These are phyloP conservation scores for Acrocephalus scirpaceus DNA, from an alignment of 2,797 vertebrate genomes.

Conservation along the genomic window DNA sequence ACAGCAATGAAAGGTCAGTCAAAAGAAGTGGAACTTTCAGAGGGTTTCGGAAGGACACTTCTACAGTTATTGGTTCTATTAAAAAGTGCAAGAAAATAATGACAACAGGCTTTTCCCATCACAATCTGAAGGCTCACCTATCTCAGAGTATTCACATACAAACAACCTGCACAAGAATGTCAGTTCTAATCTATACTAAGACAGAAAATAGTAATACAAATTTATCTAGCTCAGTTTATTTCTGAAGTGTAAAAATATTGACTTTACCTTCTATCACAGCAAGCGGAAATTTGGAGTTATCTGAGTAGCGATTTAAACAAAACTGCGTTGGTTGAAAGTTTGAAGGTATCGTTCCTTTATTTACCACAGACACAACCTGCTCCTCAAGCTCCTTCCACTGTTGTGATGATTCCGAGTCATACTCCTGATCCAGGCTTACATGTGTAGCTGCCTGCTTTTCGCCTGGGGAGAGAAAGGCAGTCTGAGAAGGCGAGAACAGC, in stretches of 20 bases:
- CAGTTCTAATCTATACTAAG: not conserved
- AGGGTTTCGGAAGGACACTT: constrained; percentile 93
- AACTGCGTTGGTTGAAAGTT: constrained; percentile 90
- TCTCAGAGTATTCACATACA: not conserved
- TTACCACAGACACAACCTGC: constrained; percentile 85
- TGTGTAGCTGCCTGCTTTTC: constrained; percentile 98
- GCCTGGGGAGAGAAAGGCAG: constrained; percentile 71
- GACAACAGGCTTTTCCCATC: not conserved
- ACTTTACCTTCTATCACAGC: constrained; percentile 90
- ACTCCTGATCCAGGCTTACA: constrained; percentile 94
- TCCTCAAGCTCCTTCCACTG: constrained; percentile 94
- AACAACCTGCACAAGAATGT: not conserved
- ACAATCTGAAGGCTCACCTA: not conserved
- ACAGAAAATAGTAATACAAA: not conserved
- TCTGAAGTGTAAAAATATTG: not conserved
- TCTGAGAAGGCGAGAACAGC: not conserved
- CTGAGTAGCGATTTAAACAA: constrained; percentile 91
- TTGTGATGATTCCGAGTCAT: constrained; percentile 86
- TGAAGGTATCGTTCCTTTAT: constrained; percentile 82
- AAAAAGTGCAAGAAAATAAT: not conserved
- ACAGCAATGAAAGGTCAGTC: constrained; percentile 89
- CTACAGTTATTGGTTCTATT: constrained; percentile 92
- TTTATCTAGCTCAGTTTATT: not conserved
- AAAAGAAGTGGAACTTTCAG: constrained; percentile 90
- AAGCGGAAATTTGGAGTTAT: constrained; percentile 90